phyloP scores from a whole-genome alignment of 2,888 invertebrate species.

The Drosophila meridionalis region DNA sequence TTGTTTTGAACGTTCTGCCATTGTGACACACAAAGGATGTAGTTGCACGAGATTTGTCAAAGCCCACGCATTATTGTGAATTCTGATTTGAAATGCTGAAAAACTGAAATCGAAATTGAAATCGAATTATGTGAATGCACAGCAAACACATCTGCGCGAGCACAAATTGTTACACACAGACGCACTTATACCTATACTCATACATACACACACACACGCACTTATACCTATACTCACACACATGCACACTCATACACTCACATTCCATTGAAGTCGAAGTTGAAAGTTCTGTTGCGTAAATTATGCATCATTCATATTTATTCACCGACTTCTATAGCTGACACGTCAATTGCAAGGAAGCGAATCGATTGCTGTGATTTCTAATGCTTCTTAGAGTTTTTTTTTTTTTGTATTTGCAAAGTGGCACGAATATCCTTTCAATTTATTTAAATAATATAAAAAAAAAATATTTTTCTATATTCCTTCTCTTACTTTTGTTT shows the following conservation, averaged over 20 bases:
- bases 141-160: conserved; percentile 19
- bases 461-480: neutral
- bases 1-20: conserved; percentile 30
- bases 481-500: neutral
- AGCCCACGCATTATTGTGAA: conserved; percentile 38
- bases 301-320: conserved; percentile 62
- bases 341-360: conserved; percentile 7
- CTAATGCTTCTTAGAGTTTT: neutral
- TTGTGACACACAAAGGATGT: conserved; percentile 41
- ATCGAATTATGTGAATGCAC: conserved; percentile 45
- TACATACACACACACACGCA: conserved; percentile 5
- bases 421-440: conserved; percentile 1
- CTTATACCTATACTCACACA: neutral
- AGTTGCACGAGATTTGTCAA: conserved; percentile 35
- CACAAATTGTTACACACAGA: conserved; percentile 6
- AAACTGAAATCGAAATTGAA: conserved; percentile 55
- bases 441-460: neutral
- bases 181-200: neutral
- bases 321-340: conserved; percentile 17
- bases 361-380: conserved; percentile 2
- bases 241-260: neutral
- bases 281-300: conserved; percentile 56
- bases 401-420: neutral
- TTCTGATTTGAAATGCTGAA: conserved; percentile 57
- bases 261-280: conserved; percentile 26